Evolutionary conservation across 2,113 vertebrate species (phyloP).

Genomic region (Poeciliopsis retropinna): DNA sequence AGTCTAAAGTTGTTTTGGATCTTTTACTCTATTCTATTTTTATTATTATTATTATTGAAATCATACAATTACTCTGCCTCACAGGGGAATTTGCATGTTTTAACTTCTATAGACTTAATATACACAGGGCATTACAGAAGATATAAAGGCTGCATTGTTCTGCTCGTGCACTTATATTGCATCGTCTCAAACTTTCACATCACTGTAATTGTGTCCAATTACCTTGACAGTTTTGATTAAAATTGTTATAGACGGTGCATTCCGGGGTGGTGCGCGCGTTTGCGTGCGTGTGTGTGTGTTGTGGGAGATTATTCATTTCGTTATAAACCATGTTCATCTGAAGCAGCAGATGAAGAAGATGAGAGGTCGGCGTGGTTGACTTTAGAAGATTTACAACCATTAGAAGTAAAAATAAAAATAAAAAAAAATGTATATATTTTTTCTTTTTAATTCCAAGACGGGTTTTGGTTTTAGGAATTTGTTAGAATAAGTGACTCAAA

Average conservation of each 20-base stretch:
- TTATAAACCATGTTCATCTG: conserved; percentile 33
- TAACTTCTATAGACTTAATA: conserved; percentile 64
- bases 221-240: conserved; percentile 75
- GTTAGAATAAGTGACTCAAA: conserved; percentile 22
- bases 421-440: conserved; percentile 21
- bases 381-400: conserved; percentile 23
- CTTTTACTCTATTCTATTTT: background rate
- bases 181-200: conserved; percentile 60
- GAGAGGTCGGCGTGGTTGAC: conserved; percentile 32
- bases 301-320: conserved; percentile 41
- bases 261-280: conserved; percentile 24
- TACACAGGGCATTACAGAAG: conserved; percentile 68
- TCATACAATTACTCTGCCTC: background rate
- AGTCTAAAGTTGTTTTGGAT: background rate
- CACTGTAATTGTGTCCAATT: conserved; percentile 78
- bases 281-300: background rate
- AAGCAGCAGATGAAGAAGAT: conserved; percentile 32
- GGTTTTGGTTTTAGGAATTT: conserved; percentile 29
- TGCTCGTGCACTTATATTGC: conserved; percentile 37
- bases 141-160: conserved; percentile 71
- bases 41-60: background rate
- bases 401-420: conserved; percentile 14
- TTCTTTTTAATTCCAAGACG: background rate
- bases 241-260: conserved; percentile 40
- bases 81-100: conserved; percentile 42